Evolutionary conservation across 2,797 vertebrate genomes (phyloP).

Genomic region (Hapalemur alaotrensis): DNA sequence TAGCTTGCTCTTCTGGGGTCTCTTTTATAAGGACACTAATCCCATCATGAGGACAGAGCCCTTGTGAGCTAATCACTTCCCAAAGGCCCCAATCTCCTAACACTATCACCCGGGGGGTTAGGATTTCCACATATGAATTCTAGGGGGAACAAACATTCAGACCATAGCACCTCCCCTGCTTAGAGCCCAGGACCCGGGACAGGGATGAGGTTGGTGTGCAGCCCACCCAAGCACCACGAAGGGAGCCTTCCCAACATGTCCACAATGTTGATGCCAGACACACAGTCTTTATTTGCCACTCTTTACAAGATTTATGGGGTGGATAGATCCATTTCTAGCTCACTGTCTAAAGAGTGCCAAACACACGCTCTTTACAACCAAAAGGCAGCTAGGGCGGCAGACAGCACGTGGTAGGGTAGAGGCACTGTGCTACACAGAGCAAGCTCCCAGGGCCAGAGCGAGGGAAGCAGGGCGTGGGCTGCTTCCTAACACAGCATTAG

Average conservation of each 20-base stretch:
- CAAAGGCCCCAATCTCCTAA: neutral
- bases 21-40: neutral
- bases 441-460: neutral
- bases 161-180: neutral
- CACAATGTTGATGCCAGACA: too few relatives aligned
- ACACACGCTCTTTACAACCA: neutral
- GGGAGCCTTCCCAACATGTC: neutral
- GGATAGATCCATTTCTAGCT: neutral
- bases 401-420: neutral
- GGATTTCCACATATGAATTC: neutral
- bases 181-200: neutral
- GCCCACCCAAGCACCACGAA: neutral
- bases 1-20: neutral
- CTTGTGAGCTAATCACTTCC: neutral
- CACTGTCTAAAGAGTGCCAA: neutral
- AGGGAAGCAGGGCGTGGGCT: neutral
- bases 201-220: neutral
- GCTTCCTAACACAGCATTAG: neutral
- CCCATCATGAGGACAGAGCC: too few relatives aligned
- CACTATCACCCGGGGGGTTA: neutral
- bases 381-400: neutral
- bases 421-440: neutral
- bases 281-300: neutral
- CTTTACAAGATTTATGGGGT: neutral
- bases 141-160: neutral